Base-by-base conservation (phyloP, 2,888 invertebrate genomes). In the Euphydryas editha region DNA sequence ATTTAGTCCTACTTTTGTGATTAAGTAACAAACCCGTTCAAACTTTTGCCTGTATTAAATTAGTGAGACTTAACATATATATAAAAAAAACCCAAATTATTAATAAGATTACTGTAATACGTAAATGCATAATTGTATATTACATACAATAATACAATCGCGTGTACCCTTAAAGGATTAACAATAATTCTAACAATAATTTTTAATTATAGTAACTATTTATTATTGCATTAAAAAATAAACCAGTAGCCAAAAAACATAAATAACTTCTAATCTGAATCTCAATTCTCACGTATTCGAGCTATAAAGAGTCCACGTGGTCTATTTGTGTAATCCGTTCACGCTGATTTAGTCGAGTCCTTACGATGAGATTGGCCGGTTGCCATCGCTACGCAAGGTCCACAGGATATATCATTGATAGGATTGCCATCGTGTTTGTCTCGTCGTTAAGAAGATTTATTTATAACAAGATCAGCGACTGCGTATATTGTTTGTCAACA, bases 301-400 rank as follows among this genome's bases (percentile, higher is more conserved):
- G 42, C 49, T 47, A 51, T 59, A 60, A 63, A n/a, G 36, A 18
- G 42, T 54, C 21, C 54, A 20, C 15, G 30, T 51, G 37, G 18
- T 67, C 64, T 69, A 65, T 61, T 60, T 67, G 59, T 67, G 58
- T 24, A 46, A 37, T 24, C 39, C 42, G 60, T 69, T 54, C 47
- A 67, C 63, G 64, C 55, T 49, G 39, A 42, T 67, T 64, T 59
- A 51, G 59, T 69, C 59, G 59, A 55, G 59, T 64, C 67, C 67
- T 62, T 65, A 67, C 47, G 17, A 17, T 18, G 17, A 8, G 47
- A 59, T 66, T 69, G 69, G 67, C 67, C 20, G 54, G 18, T 20
- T 65, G 69, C 69, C 69, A 69, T 56, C 49, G 54, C 62, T 54
- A 65, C 64, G 69, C 64, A 67, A 69, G 69, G 69, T 69, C 67